These are phyloP conservation scores for Orthosia cruda DNA, from an alignment of 2,888 invertebrate species.

Conservation along the genomic window DNA sequence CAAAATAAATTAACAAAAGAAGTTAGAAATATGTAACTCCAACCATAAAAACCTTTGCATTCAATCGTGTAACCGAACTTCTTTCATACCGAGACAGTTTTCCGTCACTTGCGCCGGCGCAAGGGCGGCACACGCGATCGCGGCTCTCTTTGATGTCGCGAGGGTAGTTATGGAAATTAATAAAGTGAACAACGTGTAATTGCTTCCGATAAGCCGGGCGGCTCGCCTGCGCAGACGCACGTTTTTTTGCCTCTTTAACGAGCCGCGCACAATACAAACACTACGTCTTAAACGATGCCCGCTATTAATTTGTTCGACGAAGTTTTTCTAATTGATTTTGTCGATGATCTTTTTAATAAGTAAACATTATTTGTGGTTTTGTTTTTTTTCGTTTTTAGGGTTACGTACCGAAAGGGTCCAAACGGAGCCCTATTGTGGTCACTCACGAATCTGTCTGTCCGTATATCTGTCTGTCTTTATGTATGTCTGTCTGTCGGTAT, in stretches of 20 bases:
- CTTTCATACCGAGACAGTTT: background rate
- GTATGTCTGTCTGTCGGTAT: no score
- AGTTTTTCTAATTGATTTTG: constrained; percentile 55
- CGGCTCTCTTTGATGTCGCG: constrained; percentile 89
- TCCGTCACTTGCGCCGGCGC: constrained; percentile 69
- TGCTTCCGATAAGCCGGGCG: constrained; percentile 89
- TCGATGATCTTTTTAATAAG: constrained; percentile 39
- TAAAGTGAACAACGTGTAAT: constrained; percentile 90
- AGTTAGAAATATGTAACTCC: no score
- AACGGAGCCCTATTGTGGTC: no score
- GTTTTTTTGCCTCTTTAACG: constrained; percentile 79
- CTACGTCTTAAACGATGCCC: constrained; percentile 73
- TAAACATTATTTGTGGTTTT: constrained; percentile 6
- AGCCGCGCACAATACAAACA: constrained; percentile 80
- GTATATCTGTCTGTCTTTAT: no score
- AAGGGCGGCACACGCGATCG: constrained; percentile 78
- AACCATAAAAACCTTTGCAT: background rate
- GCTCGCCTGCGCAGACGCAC: constrained; percentile 73
- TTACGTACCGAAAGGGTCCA: no score
- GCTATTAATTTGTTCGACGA: constrained; percentile 65
- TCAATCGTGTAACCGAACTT: background rate
- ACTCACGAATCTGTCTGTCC: no score
- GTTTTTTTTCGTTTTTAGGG: background rate
- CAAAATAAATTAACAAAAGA: no score
- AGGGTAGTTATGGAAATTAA: constrained; percentile 91